Evolutionary conservation across 1,140 invertebrate genomes (phyloP).

Genomic region (Atta colombica): DNA sequence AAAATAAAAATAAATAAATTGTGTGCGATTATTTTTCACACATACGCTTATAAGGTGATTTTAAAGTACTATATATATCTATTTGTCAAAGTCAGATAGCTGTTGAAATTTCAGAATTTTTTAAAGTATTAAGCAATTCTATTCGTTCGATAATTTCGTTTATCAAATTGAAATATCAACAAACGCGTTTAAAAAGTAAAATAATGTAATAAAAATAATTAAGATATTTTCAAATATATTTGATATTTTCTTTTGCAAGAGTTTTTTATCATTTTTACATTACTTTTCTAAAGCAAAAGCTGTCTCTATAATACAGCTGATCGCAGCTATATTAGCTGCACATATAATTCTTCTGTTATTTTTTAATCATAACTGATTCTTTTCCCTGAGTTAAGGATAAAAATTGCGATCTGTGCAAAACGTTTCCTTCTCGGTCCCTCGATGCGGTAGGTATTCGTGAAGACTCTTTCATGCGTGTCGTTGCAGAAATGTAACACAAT

Average conservation of each 20-base stretch:
- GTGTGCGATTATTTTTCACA: not conserved
- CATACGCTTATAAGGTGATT: not conserved
- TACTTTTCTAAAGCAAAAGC: constrained; percentile 9
- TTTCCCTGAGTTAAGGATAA: constrained; percentile 5
- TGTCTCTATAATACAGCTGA: not conserved
- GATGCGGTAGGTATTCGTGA: not conserved
- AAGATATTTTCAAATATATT: not conserved
- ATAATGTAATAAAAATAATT: not conserved
- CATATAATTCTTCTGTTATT: constrained; percentile 2
- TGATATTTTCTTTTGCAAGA: not conserved
- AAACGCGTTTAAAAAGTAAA: not conserved
- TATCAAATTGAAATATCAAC: not conserved
- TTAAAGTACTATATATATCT: not conserved
- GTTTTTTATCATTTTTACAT: not conserved
- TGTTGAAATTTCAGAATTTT: not conserved
- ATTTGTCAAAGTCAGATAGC: not conserved
- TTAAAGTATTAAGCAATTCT: not conserved
- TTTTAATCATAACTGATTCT: not conserved
- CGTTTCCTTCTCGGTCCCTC: not conserved
- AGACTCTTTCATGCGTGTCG: constrained; percentile 46
- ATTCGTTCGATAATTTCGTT: not conserved
- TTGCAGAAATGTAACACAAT: constrained; percentile 30
- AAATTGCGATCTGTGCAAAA: constrained; percentile 26
- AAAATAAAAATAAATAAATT: not conserved
- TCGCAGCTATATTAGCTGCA: not conserved